Conservation (phyloP, 1,140 invertebrate genomes). For the Drosophila melanica region DNA sequence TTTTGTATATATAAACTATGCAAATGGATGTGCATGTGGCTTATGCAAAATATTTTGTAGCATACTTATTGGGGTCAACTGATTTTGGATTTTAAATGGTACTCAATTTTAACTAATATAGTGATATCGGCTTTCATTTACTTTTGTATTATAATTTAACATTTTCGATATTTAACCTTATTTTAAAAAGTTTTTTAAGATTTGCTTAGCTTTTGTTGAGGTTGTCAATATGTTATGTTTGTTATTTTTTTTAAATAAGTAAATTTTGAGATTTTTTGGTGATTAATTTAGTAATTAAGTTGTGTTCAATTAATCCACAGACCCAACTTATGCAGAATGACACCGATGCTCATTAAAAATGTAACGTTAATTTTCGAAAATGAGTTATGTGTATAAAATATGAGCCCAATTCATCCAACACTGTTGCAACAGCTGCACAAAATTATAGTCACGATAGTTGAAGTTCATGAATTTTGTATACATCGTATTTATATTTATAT, state of each 20-base stretch:
- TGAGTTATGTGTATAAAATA: not conserved
- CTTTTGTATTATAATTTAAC: too few species aligned
- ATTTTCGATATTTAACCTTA: too few species aligned
- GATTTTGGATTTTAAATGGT: not conserved
- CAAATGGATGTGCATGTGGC: slow-evolving; percentile 18
- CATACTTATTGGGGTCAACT: slow-evolving; percentile 10
- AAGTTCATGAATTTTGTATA: slow-evolving; percentile 12
- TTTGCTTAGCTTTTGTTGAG: not conserved
- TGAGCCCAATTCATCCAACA: slow-evolving; percentile 1
- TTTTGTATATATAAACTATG: slow-evolving; percentile 20
- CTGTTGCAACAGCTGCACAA: slow-evolving; percentile 24
- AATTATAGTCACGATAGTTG: slow-evolving; percentile 3
- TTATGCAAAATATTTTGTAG: slow-evolving; percentile 25
- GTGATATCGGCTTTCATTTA: too few species aligned
- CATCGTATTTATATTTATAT: not conserved
- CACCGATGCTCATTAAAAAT: not conserved
- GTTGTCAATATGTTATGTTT: too few species aligned
- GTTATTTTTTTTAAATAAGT: too few species aligned
- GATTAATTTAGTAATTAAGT: too few species aligned
- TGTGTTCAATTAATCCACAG: too few species aligned
- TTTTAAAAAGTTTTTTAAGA: not conserved
- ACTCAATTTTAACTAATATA: not conserved
- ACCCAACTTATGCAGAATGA: not conserved
- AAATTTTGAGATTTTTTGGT: too few species aligned
- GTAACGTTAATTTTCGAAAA: not conserved